These are phyloP conservation scores for Macroteleia sp. DNA, from an alignment of 2,888 invertebrate species.

Conservation along the genomic window DNA sequence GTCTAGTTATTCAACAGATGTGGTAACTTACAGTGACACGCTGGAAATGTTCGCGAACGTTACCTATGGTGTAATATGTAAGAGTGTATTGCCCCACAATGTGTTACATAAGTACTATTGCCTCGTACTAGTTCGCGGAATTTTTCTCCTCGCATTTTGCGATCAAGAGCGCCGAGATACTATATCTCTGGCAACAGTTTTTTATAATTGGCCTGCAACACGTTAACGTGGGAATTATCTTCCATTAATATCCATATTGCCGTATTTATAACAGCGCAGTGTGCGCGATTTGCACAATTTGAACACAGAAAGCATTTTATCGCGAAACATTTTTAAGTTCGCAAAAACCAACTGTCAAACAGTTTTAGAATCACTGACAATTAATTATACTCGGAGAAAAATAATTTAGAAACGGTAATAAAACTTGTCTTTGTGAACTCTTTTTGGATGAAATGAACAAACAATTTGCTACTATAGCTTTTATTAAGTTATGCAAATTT, in stretches of 20 bases:
- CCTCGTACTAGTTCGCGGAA: slow-evolving; percentile 60
- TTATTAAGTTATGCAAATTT: too few species aligned
- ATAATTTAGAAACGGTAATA: too few species aligned
- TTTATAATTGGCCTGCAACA: slow-evolving; percentile 38
- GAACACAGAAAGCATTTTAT: background rate
- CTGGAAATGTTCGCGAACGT: slow-evolving; percentile 63
- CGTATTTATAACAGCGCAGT: background rate
- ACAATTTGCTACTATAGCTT: too few species aligned
- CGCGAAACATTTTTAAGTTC: background rate
- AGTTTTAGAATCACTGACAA: too few species aligned
- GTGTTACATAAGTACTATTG: slow-evolving; percentile 55
- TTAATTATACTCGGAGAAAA: too few species aligned
- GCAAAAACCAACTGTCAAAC: too few species aligned
- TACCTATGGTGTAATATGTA: slow-evolving; percentile 65
- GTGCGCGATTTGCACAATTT: background rate
- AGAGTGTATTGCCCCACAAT: slow-evolving; percentile 63
- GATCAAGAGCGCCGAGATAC: slow-evolving; percentile 57
- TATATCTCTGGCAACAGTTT: slow-evolving; percentile 32
- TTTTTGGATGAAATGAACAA: too few species aligned
- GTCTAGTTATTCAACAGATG: slow-evolving; percentile 54
- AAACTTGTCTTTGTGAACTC: too few species aligned
- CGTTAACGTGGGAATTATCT: slow-evolving; percentile 47
- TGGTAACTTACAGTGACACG: slow-evolving; percentile 63
- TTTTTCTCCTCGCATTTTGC: slow-evolving; percentile 40
- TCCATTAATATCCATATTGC: slow-evolving; percentile 34